Evolutionary conservation across 2,113 vertebrate species (phyloP), one percentile per base, ranked within the genome.

Genomic region (Accipiter virgatus): DNA sequence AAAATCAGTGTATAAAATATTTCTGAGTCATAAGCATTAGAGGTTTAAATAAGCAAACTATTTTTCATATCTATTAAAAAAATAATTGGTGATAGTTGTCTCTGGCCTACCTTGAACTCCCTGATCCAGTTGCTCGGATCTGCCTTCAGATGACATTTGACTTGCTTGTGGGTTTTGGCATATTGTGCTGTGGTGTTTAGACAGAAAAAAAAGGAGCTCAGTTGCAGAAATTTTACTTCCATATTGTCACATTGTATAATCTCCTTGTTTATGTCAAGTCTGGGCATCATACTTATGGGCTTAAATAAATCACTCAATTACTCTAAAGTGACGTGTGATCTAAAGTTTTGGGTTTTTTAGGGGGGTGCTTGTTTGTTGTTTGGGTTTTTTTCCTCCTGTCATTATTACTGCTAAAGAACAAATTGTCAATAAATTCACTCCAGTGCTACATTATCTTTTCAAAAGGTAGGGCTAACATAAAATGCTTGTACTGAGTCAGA

Each of bases 381-480:
- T 19, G 18, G 8, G 1, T 7, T 14, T 7, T 19, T 17, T 5
- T 10, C 3, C 8, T 8, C n/a, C 2, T 8, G 18, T 45, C 55
- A 21, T 65, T 75, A 40, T 71, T 81, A 32, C 22, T 61, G 10
- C 18, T 74, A 38, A 81, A 65, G n/a, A 93, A 26, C 23, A 59
- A 50, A n/a, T 62, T 34, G 6, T 67, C 47, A 71, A 14, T 20
- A 32, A 55, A 56, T 61, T 81, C 2, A 34, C 70, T 79, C 40
- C 13, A 34, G 16, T 91, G 45, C 20, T 88, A 26, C 4, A 1
- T 48, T 63, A 63, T 47, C 34, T 73, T 68, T 86, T 78, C 38
- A 58, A 63, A 67, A 77, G 16, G 10, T 34, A 52, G 5, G 13
- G 16, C 11, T 91, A 34, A 26, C 22, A 56, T 71, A 47, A 91